Evolutionary conservation across 2,888 invertebrate genomes (phyloP).

Genomic region (Cryptops parisi): DNA sequence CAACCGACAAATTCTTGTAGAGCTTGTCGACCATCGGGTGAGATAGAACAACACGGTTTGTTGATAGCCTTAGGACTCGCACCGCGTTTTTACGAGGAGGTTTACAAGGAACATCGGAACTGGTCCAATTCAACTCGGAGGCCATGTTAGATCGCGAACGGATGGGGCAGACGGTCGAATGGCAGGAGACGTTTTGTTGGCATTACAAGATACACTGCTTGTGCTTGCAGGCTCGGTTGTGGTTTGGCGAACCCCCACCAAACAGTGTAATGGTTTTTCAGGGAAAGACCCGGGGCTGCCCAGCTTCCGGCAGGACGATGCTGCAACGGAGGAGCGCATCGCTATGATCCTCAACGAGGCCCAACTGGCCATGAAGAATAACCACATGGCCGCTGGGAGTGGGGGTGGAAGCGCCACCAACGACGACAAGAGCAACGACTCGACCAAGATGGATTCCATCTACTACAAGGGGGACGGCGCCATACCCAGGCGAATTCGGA

Average conservation of each 20-base stretch:
- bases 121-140: too few relatives aligned
- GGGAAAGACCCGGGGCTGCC: slow-evolving; percentile 55
- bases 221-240: slow-evolving; percentile 12
- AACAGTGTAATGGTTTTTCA: slow-evolving; percentile 31
- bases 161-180: too few relatives aligned
- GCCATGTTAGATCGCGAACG: too few relatives aligned
- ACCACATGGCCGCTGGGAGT: slow-evolving; percentile 30
- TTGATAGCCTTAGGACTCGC: too few relatives aligned
- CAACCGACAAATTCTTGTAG: too few relatives aligned
- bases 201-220: too few relatives aligned
- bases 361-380: slow-evolving; percentile 64
- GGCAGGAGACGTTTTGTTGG: too few relatives aligned
- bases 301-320: slow-evolving; percentile 45
- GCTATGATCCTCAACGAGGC: slow-evolving; percentile 88
- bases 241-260: slow-evolving; percentile 10
- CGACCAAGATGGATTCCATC: slow-evolving; percentile 10
- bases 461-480: slow-evolving; percentile 2
- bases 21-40: too few relatives aligned
- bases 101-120: too few relatives aligned
- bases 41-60: too few relatives aligned
- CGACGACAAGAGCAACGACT: slow-evolving; percentile 15
- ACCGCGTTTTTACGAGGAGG: too few relatives aligned
- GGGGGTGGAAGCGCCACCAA: slow-evolving; percentile 35
- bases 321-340: slow-evolving; percentile 77
- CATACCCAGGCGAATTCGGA: slow-evolving; percentile 52